A percentile compares a stretch with the other conserved stretches of the same genome.
Conservation (phyloP, 2,113 vertebrate species). For the Pitta sordida region DNA sequence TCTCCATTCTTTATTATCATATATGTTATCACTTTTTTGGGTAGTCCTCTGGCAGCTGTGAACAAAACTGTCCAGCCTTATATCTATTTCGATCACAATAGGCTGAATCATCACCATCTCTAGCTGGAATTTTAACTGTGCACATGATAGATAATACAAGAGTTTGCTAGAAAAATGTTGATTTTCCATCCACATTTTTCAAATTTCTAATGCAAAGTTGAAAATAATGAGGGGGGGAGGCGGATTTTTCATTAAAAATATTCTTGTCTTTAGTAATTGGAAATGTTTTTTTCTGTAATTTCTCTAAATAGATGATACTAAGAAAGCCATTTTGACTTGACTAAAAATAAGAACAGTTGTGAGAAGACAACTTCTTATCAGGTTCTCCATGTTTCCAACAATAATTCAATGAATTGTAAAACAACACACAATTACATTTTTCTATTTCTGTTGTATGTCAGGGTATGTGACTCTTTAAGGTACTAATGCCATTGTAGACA, state of each 20-base stretch:
- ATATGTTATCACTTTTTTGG: neutral
- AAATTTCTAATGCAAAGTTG: neutral
- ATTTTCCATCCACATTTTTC: neutral
- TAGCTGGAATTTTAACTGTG: neutral
- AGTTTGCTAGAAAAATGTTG: neutral
- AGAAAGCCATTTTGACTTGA: neutral
- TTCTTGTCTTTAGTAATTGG: neutral
- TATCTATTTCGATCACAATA: neutral
- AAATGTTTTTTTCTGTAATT: neutral
- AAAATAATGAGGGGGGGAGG: neutral
- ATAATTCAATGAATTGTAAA: neutral
- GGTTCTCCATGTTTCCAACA: neutral
- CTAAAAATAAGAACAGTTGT: neutral
- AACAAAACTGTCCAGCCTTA: neutral
- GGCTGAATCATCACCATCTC: neutral
- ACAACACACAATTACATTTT: neutral
- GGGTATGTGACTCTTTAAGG: neutral
- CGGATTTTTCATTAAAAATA: neutral
- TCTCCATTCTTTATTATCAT: neutral
- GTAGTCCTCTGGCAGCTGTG: neutral
- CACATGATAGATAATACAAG: neutral
- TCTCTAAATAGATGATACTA: neutral
- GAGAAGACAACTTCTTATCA: neutral
- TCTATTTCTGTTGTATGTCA: neutral
- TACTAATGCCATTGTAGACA: neutral